Evolutionary conservation across 2,113 vertebrate genomes (phyloP), one percentile per base, ranked within the genome.

Genomic region (Speoplatyrhinus poulsoni): DNA sequence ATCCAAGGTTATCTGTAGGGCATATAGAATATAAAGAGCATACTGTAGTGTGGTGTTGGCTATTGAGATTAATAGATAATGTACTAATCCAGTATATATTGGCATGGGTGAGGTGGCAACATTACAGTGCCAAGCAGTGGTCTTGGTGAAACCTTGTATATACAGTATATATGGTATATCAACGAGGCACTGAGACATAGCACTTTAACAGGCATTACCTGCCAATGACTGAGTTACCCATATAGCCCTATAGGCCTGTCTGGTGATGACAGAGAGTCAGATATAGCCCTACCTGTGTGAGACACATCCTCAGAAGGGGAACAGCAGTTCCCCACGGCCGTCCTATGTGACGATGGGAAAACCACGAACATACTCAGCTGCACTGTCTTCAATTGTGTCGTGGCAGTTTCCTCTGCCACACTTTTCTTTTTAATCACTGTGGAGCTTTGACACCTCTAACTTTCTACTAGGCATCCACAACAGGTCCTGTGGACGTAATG

Each of bases 221-320:
- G 79, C 67, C 63, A 78, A 79, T 87, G 85, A 82, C 72, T 82
- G 67, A 61, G 82, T 75, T 80, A 86, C 83, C 70, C 82, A 73
- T 83, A 86, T 82, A 87, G 78, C 81, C 50, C 72, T 68, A 74
- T 68, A 74, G 74, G 82, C 79, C 78, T 89, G 84, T 90, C 88
- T 88, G 85, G 79, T 76, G 83, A 87, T 90, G 88, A 90, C 86
- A 91, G 85, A 84, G 73, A 70, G 58, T 80, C 88, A 89, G 81
- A 81, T 85, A 86, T 86, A 89, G 83, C 82, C 70, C 81, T 67
- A 79, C 67, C 66, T 46, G 59, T 81, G 88, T 76, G 90, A 91
- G 85, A 59, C 73, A 74, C 88, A 74, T 70, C 80, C 69, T 58
- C 52, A 47, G 58, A 41, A 26, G 49, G 16, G 12, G 13, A 19